These are phyloP conservation scores for Melopsittacus undulatus DNA, from an alignment of 2,797 vertebrate species.

Conservation along the genomic window DNA sequence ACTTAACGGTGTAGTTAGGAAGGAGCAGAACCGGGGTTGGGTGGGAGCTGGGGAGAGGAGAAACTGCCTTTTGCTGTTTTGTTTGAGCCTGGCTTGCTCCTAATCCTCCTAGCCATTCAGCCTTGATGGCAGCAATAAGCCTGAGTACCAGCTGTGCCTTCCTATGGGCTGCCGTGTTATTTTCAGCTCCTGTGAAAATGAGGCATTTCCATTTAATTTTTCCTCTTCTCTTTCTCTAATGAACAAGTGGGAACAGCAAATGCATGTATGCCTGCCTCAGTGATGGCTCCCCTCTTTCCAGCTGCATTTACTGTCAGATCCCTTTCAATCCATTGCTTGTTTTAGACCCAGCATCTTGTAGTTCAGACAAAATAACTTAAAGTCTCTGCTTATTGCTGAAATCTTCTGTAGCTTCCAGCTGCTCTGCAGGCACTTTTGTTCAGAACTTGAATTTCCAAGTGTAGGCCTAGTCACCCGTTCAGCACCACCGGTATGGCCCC, in stretches of 20 bases:
- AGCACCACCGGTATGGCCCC: not conserved
- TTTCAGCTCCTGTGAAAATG: constrained; percentile 42
- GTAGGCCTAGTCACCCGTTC: not conserved
- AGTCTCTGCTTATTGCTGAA: not conserved
- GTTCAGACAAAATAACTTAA: not conserved
- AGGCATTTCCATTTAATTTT: constrained; percentile 56
- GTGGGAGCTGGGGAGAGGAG: not conserved
- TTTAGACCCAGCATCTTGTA: not conserved
- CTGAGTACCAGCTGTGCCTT: constrained; percentile 42
- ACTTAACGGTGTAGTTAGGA: not conserved
- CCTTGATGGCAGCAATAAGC: constrained; percentile 27
- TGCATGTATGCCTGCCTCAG: not conserved
- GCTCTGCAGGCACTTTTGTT: not conserved
- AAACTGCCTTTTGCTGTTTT: constrained; percentile 16
- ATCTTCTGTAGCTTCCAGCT: constrained; percentile 4
- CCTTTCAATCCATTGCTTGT: not conserved
- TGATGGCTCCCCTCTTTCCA: not conserved
- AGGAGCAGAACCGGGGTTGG: not conserved
- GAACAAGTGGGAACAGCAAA: constrained; percentile 32
- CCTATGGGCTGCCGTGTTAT: constrained; percentile 20
- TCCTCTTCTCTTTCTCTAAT: not conserved
- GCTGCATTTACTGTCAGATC: not conserved
- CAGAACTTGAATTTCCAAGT: not conserved
- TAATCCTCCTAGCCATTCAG: constrained; percentile 60
- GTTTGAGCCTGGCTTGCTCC: constrained; percentile 2